These are phyloP conservation scores for Mormoops blainvillei DNA, from an alignment of 2,113 vertebrate species.

Conservation along the genomic window DNA sequence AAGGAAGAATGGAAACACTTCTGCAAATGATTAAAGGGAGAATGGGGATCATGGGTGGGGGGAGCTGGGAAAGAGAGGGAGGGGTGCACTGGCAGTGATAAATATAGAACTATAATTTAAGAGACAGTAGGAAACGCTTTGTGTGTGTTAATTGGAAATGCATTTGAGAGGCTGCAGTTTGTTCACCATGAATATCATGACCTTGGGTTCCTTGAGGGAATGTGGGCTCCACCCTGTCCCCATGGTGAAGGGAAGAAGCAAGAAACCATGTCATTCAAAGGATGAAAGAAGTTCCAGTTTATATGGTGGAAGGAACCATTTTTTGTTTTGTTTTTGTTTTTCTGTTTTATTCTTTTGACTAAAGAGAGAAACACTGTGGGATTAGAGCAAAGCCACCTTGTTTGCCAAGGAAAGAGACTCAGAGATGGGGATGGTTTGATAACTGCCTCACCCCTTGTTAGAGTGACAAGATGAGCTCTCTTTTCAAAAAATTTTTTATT, in stretches of 20 bases:
- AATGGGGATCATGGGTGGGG: constrained; percentile 56
- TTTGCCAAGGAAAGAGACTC: constrained; percentile 51
- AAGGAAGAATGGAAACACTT: constrained; percentile 78
- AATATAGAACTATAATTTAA: constrained; percentile 80
- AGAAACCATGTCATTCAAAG: constrained; percentile 75
- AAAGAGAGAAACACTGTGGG: constrained; percentile 51
- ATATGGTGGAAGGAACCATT: constrained; percentile 64
- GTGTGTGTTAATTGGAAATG: constrained; percentile 79
- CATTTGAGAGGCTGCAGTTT: constrained; percentile 68
- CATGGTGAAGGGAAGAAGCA: constrained; percentile 73
- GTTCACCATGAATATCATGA: constrained; percentile 66
- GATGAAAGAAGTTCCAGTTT: constrained; percentile 70
- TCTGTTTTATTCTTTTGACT: constrained; percentile 63
- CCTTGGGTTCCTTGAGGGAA: constrained; percentile 71
- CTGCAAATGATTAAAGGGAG: constrained; percentile 79
- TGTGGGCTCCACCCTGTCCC: constrained; percentile 73
- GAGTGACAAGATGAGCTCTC: constrained; percentile 52
- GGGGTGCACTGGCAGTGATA: constrained; percentile 73
- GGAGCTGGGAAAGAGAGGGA: constrained; percentile 51
- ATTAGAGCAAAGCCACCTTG: constrained; percentile 49
- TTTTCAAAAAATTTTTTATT: background rate
- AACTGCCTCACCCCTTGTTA: background rate
- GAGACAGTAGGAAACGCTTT: constrained; percentile 80
- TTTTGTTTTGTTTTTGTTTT: constrained; percentile 64
- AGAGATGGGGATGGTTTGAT: constrained; percentile 3